Base-by-base conservation (phyloP, 2,113 vertebrate genomes). In the Tetraodon nigroviridis region DNA sequence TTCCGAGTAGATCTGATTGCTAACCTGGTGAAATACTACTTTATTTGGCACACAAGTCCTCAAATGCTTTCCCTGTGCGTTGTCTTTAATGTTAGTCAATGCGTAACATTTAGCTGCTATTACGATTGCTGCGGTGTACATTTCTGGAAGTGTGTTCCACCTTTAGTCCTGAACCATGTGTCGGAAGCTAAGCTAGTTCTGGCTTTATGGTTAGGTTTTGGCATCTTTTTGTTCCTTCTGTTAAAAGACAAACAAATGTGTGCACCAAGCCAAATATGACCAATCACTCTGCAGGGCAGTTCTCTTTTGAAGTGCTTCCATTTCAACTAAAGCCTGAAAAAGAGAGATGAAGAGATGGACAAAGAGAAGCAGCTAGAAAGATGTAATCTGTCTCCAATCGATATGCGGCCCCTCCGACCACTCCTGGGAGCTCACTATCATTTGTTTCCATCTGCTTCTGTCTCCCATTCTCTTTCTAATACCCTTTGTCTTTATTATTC, bases 361-460 rank as follows among this genome's bases (percentile, higher is more conserved):
- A 67, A 59, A 72, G 71, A 47, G 46, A 24, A 37, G 59, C 57
- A 51, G 57, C 41, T 54, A 76, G 69, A 61, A 73, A 76, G 77
- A 74, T 75, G 85, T 89, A 90, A 89, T 89, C 83, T 87, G 76
- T 78, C 63, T 82, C 54, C 60, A 69, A 90, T 89, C 82, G 88
- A 90, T 88, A 84, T 66, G 69, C 70, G 78, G 73, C 57, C 81
- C 74, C 76, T 71, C 81, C 82, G 84, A 86, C 80, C 83, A 88
- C 90, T 88, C 84, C 50, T 58, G 87, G 86, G 88, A 84, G 82
- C 73, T 46, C 72, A 52, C 69, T 77, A 76, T 76, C 46, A 73
- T 74, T 79, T 79, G 62, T 61, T 57, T 46, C 32, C 29, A 37
- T 49, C 18, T 49, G 17, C 47, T 21, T 22, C 49, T 6, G 6